These are phyloP conservation scores for Drosophila miranda DNA, from an alignment of 1,140 invertebrate species.

Conservation along the genomic window DNA sequence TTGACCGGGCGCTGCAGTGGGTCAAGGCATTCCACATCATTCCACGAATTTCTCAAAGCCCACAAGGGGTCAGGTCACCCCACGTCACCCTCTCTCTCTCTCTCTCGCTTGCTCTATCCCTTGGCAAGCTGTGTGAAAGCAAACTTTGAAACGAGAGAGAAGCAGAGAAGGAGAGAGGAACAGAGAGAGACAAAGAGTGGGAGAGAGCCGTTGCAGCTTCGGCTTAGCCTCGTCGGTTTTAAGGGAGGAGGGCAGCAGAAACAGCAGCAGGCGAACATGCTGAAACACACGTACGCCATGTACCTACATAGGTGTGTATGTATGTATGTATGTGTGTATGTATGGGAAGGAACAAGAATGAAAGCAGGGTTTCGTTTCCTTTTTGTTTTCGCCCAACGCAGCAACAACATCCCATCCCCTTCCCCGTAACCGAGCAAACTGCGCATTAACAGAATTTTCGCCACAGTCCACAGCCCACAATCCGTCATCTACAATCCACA, in stretches of 20 bases:
- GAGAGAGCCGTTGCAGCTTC: not conserved
- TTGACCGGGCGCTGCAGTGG: slow-evolving; percentile 29
- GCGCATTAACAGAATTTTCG: slow-evolving; percentile 20
- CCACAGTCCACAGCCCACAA: not conserved
- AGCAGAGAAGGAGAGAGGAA: not conserved
- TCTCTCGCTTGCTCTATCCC: too few species aligned
- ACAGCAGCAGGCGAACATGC: slow-evolving; percentile 25
- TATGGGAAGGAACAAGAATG: not conserved
- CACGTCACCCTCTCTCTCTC: not conserved
- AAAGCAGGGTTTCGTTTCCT: not conserved
- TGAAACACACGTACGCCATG: slow-evolving; percentile 49
- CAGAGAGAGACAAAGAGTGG: too few species aligned
- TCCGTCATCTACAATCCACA: not conserved
- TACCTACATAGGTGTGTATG: too few species aligned
- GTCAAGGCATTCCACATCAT: slow-evolving; percentile 21
- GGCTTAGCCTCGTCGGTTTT: slow-evolving; percentile 10
- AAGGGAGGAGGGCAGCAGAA: not conserved
- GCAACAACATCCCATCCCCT: too few species aligned
- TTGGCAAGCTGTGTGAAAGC: not conserved
- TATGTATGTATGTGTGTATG: not conserved
- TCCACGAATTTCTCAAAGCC: too few species aligned
- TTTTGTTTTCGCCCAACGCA: too few species aligned
- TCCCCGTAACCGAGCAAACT: slow-evolving; percentile 7
- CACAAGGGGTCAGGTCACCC: too few species aligned
- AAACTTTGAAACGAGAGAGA: not conserved